Evolutionary conservation across 2,797 vertebrate genomes (phyloP).

Genomic region (Ptychadena robeensis): DNA sequence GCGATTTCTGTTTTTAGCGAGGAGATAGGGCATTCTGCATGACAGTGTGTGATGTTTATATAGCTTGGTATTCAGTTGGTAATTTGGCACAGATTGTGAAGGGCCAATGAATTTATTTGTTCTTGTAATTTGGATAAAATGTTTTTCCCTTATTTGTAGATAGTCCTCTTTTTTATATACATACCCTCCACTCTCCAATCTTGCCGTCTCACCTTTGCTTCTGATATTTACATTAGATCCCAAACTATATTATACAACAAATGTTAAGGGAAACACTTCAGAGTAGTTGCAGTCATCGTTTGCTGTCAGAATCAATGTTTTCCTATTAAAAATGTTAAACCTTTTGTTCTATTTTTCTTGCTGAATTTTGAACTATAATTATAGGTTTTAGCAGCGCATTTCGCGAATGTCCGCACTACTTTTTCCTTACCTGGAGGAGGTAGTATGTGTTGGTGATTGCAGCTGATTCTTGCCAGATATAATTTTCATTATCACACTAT

Average conservation of each 20-base stretch:
- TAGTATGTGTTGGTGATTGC: too few species aligned
- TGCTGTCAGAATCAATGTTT: neutral
- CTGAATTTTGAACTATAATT: too few species aligned
- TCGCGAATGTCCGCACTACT: too few species aligned
- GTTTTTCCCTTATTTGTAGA: too few species aligned
- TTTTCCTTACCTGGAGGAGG: too few species aligned
- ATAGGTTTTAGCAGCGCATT: too few species aligned
- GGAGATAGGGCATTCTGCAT: neutral
- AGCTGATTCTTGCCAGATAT: too few species aligned
- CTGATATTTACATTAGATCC: neutral
- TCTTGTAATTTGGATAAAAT: neutral
- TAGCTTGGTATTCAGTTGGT: neutral
- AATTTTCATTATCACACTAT: too few species aligned
- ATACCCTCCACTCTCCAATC: neutral
- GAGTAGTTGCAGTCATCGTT: neutral
- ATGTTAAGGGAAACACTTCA: too few species aligned
- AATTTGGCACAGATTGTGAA: neutral
- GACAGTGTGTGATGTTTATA: neutral
- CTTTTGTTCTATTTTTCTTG: too few species aligned
- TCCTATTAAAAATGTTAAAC: neutral
- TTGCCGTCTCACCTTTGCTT: neutral
- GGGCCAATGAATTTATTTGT: neutral
- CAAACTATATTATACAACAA: too few species aligned
- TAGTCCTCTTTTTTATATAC: neutral
- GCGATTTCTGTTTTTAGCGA: neutral